Evolutionary conservation across 2,888 invertebrate species (phyloP).

Genomic region (Drosophila kuntzei): DNA sequence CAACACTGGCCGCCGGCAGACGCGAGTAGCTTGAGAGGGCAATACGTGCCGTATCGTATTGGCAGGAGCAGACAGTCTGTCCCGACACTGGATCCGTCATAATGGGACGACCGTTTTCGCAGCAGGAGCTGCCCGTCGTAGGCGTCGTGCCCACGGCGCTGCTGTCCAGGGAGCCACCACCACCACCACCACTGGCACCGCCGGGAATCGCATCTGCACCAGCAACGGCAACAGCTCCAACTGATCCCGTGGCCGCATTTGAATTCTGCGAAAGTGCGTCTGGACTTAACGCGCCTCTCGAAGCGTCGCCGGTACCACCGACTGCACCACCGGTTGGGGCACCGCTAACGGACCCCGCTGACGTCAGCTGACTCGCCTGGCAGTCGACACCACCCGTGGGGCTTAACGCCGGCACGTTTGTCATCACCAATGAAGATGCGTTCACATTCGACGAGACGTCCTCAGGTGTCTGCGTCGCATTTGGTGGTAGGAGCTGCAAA

Average conservation of each 20-base stretch:
- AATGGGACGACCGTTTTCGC: conserved; percentile 95
- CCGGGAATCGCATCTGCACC: conserved; percentile 47
- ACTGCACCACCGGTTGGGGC: conserved; percentile 84
- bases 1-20: conserved; percentile 91
- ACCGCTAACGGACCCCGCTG: conserved; percentile 86
- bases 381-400: conserved; percentile 86
- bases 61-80: conserved; percentile 97
- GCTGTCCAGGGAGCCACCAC: conserved; percentile 72
- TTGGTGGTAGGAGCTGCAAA: conserved; percentile 78
- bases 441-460: conserved; percentile 52
- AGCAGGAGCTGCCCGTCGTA: conserved; percentile 88
- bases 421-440: conserved; percentile 71
- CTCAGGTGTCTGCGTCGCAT: conserved; percentile 75
- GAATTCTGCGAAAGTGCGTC: conserved; percentile 85
- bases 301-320: conserved; percentile 84
- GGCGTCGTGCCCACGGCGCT: conserved; percentile 71
- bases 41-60: conserved; percentile 95
- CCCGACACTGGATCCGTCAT: conserved; percentile 97
- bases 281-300: conserved; percentile 84
- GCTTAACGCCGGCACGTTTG: conserved; percentile 79
- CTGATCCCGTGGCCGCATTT: conserved; percentile 78
- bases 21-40: conserved; percentile 93
- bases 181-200: conserved; percentile 15
- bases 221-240: conserved; percentile 34
- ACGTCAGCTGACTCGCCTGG: conserved; percentile 86